Evolutionary conservation across 2,797 vertebrate genomes (phyloP), one percentile per base, ranked within the genome.

Genomic region (Neomorphus geoffroyi): DNA sequence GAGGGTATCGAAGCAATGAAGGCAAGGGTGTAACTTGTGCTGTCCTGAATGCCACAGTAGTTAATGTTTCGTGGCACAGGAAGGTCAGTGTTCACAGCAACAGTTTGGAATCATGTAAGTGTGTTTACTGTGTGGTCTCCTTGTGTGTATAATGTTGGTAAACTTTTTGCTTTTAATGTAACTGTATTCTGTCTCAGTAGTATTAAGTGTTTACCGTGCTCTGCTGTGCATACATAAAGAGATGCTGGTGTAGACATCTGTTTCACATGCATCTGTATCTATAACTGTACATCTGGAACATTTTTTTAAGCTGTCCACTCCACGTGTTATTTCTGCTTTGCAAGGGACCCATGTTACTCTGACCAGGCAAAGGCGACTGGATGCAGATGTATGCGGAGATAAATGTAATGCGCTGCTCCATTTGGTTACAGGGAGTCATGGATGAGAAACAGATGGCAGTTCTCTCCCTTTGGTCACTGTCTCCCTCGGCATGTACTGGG

Each of bases 341-440:
- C 60, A 57, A 77, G 80, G 78, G 78, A 48, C 35, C 28, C 2
- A 0, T 15, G 24, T 67, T 84, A 32, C 30, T 83, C 67, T 87
- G 64, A 50, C 72, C 57, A 57, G 41, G 70, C 86, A 85, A 67
- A 91, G 69, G 18, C 32, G 30, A 13, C 12, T 82, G 74, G 45
- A 24, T 67, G 57, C 45, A 50, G 81, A 86, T 64, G 57, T 41
- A 0, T 62, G 27, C 18, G 61, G 51, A 81, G n/a, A n/a, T n/a
- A 70, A 50, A 35, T 17, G 7, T 2, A 50, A 39, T 0, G 1
- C 0, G 0, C 32, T 45, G n/a, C 62, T 85, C 56, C 18, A 0
- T 69, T 60, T 73, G 39, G n/a, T 30, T 54, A 43, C n/a, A 51
- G 43, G 54, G 80, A 62, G 26, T 70, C 18, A n/a, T 0, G 5